Evolutionary conservation across 2,113 vertebrate genomes (phyloP).

Genomic region (Thunnus thynnus): DNA sequence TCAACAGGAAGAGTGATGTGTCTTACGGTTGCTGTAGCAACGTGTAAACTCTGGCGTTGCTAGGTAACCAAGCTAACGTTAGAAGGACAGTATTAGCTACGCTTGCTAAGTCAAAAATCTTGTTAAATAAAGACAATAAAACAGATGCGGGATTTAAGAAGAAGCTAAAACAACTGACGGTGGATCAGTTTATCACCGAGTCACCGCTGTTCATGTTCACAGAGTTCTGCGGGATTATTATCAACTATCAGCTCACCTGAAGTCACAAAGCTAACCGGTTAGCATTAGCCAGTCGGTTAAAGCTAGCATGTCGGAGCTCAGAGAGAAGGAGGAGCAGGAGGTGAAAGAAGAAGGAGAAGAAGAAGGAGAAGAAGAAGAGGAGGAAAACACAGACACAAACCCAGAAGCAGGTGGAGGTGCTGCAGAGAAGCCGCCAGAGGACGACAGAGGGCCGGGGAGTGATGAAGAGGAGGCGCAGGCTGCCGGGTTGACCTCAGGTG

Average conservation of each 20-base stretch:
- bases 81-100: not conserved
- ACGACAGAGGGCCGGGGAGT: not conserved
- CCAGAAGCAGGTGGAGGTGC: not conserved
- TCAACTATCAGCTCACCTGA: not conserved
- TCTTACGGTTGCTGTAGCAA: conserved; percentile 59
- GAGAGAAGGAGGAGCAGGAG: not conserved
- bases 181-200: not conserved
- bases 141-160: not conserved
- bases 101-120: not conserved
- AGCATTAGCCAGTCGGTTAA: not conserved
- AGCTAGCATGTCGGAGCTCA: conserved; percentile 22
- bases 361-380: not conserved
- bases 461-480: not conserved
- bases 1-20: not conserved
- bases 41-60: conserved; percentile 54
- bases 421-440: conserved; percentile 14
- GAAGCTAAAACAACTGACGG: not conserved
- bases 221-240: not conserved
- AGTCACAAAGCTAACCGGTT: not conserved
- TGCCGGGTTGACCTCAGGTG: not conserved
- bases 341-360: not conserved
- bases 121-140: not conserved
- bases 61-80: not conserved
- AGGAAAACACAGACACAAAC: not conserved
- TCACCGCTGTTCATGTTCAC: not conserved